phyloP scores from a whole-genome alignment of 1,140 invertebrate genomes.

The Leptopilina boulardi region DNA sequence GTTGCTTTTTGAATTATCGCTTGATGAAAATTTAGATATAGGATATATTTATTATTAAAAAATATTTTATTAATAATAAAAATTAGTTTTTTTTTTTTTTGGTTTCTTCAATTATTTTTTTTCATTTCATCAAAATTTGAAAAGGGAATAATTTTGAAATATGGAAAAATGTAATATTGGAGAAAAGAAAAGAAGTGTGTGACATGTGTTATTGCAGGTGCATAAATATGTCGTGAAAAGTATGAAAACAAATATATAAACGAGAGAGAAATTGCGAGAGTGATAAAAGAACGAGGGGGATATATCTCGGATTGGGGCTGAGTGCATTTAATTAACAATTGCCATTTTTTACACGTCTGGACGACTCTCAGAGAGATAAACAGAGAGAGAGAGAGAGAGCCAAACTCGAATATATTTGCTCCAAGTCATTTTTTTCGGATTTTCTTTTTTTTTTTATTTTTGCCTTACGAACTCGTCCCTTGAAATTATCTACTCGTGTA shows the following conservation, averaged over 20 bases:
- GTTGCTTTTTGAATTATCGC: too few relatives aligned
- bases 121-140: too few relatives aligned
- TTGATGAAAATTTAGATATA: too few relatives aligned
- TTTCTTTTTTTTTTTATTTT: slow-evolving; percentile 31
- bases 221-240: slow-evolving; percentile 54
- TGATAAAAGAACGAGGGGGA: slow-evolving; percentile 46
- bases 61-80: too few relatives aligned
- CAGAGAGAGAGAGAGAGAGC: too few relatives aligned
- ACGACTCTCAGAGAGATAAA: slow-evolving; percentile 19
- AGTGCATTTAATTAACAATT: slow-evolving; percentile 69
- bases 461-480: slow-evolving; percentile 26
- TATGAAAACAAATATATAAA: slow-evolving; percentile 57
- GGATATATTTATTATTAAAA: too few relatives aligned
- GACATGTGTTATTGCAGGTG: slow-evolving; percentile 9
- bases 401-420: slow-evolving; percentile 9
- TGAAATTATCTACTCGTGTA: slow-evolving; percentile 46
- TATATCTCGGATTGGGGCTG: slow-evolving; percentile 49
- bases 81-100: too few relatives aligned
- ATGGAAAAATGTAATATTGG: not conserved
- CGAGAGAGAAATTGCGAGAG: slow-evolving; percentile 24
- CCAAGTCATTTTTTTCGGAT: slow-evolving; percentile 2
- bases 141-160: too few relatives aligned
- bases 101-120: too few relatives aligned
- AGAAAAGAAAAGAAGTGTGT: not conserved
- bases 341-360: slow-evolving; percentile 65